A percentile compares a stretch with the other conserved stretches of the same genome.
These are phyloP conservation scores for Chiroxiphia lanceolata DNA, from an alignment of 2,797 vertebrate genomes.

Conservation along the genomic window DNA sequence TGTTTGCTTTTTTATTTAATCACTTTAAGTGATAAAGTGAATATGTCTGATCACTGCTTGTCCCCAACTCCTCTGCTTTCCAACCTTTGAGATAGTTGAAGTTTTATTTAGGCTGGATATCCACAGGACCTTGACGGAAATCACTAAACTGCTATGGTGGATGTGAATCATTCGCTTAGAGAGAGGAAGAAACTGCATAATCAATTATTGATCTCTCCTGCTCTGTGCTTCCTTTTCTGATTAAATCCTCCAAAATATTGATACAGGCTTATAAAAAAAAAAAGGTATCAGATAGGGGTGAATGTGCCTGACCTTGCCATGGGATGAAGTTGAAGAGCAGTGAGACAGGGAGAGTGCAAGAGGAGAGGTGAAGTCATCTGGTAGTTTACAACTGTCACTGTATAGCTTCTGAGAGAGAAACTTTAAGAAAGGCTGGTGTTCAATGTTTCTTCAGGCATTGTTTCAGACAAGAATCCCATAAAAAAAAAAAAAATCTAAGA, in stretches of 20 bases:
- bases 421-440: background rate
- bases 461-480: background rate
- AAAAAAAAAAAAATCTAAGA: background rate
- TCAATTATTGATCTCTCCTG: constrained; percentile 52
- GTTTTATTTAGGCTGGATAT: constrained; percentile 5
- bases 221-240: constrained; percentile 28
- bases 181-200: constrained; percentile 33
- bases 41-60: background rate
- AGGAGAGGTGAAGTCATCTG: background rate
- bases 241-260: constrained; percentile 50
- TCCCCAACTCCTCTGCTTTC: background rate
- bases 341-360: background rate
- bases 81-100: background rate
- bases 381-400: background rate
- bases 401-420: background rate
- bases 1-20: background rate
- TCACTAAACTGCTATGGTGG: background rate
- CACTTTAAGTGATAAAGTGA: background rate
- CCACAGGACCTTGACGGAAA: background rate
- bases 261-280: background rate
- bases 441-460: background rate
- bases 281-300: background rate
- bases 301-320: background rate
- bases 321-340: background rate
- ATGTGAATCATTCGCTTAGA: background rate